Conservation (phyloP, 2,797 vertebrate species). For the Oophaga sylvatica region DNA sequence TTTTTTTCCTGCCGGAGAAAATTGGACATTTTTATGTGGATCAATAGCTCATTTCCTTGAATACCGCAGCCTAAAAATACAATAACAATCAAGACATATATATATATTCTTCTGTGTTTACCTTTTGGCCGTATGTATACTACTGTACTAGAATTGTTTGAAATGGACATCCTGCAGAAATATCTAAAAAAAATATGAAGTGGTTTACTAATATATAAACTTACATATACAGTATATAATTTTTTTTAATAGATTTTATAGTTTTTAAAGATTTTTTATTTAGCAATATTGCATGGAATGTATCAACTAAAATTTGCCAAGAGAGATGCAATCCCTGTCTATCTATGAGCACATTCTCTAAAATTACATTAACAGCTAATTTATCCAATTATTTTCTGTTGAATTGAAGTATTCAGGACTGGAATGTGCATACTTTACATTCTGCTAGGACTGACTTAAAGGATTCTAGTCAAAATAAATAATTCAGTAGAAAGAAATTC, state of each 20-base stretch:
- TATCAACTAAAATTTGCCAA: background rate
- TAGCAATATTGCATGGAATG: background rate
- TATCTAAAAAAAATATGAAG: too few species aligned
- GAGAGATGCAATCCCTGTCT: background rate
- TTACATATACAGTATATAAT: background rate
- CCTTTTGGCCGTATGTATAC: slow-evolving; percentile 57
- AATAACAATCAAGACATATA: slow-evolving; percentile 49
- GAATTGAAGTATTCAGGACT: background rate
- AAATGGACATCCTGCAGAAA: slow-evolving; percentile 10
- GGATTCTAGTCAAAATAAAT: too few species aligned
- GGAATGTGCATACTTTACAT: background rate
- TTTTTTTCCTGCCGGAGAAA: slow-evolving; percentile 47
- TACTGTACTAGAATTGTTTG: slow-evolving; percentile 31
- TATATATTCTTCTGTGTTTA: slow-evolving; percentile 26
- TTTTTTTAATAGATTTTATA: too few species aligned
- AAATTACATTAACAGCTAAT: background rate
- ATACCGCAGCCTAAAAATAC: slow-evolving; percentile 45
- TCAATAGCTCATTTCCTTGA: slow-evolving; percentile 58
- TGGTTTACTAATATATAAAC: slow-evolving; percentile 9
- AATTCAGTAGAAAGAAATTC: too few species aligned
- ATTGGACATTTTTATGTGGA: slow-evolving; percentile 58
- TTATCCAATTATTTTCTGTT: background rate
- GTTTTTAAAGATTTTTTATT: background rate
- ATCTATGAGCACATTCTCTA: background rate
- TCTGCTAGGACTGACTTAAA: background rate